Base-by-base conservation (phyloP, 2,113 vertebrate species). In the Callaeas wilsoni region DNA sequence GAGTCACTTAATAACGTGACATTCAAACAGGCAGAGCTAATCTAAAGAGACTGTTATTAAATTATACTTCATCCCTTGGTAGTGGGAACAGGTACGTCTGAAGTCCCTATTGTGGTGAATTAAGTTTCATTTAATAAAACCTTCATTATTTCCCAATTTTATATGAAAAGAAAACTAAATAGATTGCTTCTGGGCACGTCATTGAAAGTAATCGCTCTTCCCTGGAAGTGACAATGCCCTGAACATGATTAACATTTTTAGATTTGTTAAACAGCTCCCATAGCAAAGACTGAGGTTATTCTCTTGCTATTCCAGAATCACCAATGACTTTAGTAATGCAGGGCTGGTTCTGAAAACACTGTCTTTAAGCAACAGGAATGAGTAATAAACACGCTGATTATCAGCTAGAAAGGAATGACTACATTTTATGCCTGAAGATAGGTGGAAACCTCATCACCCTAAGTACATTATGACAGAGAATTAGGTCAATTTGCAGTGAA, bases 101-200 rank as follows among this genome's bases (percentile, higher is more conserved):
- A 82, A 67, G n/a, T 76, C 82, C 56, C 52, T 68, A 13, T 49
- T 73, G 67, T 32, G 42, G 37, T 32, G 60, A 47, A 90, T 92
- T 94, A 89, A 92, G 76, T 90, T 89, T 94, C 93, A 88, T 94
- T 95, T 96, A 96, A 96, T 97, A 90, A 96, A 94, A 94, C 83
- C 80, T 93, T 96, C 90, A 90, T 97, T 96, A 94, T 95, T 94
- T 90, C 53, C 49, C 56, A 96, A 93, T 69, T 87, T 96, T 63
- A 87, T 91, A 93, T 75, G 82, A 90, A 97, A 87, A 90, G 87
- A 86, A 94, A 94, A 81, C 84, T 59, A 94, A 92, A 89, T 92
- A 88, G 85, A 80, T 96, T 83, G 94, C 93, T 96, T 94, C 92
- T 95, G 88, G 89, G 86, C 71, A 88, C 0, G 0, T 70, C 73